Conservation (phyloP, 2,888 invertebrate genomes). For the Choristoneura rosaceana region DNA sequence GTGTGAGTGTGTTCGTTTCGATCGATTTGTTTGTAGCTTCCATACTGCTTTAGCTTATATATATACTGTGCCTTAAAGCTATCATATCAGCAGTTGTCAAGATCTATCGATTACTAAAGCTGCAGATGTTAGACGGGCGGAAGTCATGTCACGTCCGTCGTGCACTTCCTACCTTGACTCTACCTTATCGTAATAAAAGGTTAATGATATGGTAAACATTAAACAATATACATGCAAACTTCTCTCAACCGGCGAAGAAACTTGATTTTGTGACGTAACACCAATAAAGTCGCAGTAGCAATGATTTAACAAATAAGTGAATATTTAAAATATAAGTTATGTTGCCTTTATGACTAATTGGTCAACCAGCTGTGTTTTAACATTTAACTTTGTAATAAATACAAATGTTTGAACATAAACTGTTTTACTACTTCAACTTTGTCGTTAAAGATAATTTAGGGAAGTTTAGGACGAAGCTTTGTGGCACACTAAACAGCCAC, state of each 20-base stretch:
- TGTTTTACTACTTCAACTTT: no score
- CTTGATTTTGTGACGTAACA: slow-evolving; percentile 20
- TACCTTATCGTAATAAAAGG: slow-evolving; percentile 48
- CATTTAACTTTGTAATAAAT: neutral
- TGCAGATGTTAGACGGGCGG: slow-evolving; percentile 56
- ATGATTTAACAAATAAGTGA: slow-evolving; percentile 10
- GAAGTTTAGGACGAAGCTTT: no score
- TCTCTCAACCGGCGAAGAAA: neutral
- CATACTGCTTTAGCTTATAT: no score
- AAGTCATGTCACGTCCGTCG: slow-evolving; percentile 48
- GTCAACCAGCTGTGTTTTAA: neutral
- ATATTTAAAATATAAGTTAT: slow-evolving; percentile 4
- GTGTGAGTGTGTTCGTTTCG: no score
- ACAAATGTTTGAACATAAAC: neutral
- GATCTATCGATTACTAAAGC: slow-evolving; percentile 37
- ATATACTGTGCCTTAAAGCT: no score
- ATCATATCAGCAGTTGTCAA: neutral
- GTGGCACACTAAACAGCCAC: no score
- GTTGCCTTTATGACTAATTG: slow-evolving; percentile 7
- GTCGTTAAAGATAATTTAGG: no score
- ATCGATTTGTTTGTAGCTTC: no score
- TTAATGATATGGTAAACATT: slow-evolving; percentile 17
- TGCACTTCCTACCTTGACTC: slow-evolving; percentile 62
- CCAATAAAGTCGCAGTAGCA: slow-evolving; percentile 8
- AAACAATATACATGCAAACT: neutral